Evolutionary conservation across 2,888 invertebrate genomes (phyloP), one percentile per base, ranked within the genome.

Genomic region (Amblyteles armatorius): DNA sequence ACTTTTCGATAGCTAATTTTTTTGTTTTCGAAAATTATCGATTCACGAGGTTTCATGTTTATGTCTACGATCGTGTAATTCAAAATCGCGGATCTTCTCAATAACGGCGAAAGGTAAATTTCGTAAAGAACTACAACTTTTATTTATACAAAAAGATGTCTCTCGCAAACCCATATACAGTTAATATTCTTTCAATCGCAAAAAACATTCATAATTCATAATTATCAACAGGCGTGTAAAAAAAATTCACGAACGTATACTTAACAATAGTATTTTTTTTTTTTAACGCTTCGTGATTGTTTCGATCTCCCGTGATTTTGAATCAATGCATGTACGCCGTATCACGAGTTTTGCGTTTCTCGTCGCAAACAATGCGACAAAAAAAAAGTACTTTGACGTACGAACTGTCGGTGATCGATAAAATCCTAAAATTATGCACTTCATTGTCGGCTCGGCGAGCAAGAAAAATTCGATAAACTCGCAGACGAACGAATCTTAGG

Each of bases 91-190:
- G n/a, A 52, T 50, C n/a, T 50, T 4, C 50, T 16, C 13, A 5
- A 9, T 40, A 44, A 3, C 1, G 3, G 16, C 11, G 13, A 22
- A 3, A 22, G 9, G 26, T 13, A 11, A 26, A 26, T 44, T 9
- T 82, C 85, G 87, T 83, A 89, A 90, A 90, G 86, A 85, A 86
- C 82, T 88, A 88, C 82, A 88, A 86, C 68, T 85, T 90, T 91
- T 90, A 91, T 91, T 90, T 91, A 90, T 91, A 92, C 91, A 92
- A 91, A 91, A 91, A 87, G 80, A 83, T 90, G 89, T 89, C 71
- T 84, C 83, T 88, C 86, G 88, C 72, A 57, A 78, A 57, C 3
- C 19, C 55, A 22, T 9, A 71, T 72, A 72, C 79, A 68, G 73
- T 76, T 68, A 86, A 78, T 85, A 67, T 83, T 83, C 74, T 78